A percentile compares a stretch with the other conserved stretches of the same genome.
Conservation (phyloP, 2,888 invertebrate genomes). For the Zaprionus lineosus region DNA sequence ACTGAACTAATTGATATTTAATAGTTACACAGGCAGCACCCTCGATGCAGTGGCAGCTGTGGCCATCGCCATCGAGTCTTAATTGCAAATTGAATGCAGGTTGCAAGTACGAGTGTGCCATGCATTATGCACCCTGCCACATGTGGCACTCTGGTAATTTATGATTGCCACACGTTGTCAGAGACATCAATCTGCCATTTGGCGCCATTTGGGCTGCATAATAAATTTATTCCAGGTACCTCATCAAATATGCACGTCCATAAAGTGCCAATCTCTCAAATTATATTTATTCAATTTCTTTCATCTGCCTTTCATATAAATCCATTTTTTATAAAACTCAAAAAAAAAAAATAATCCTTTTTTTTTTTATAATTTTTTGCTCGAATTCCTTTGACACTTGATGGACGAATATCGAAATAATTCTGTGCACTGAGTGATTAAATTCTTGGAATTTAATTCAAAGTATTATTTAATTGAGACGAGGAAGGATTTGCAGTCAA, state of each 20-base stretch:
- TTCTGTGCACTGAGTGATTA: background rate
- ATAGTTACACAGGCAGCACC: slow-evolving; percentile 37
- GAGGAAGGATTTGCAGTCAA: background rate
- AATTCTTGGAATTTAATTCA: too few relatives aligned
- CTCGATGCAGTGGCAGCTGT: slow-evolving; percentile 3
- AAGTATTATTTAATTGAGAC: background rate
- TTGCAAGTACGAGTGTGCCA: slow-evolving; percentile 46
- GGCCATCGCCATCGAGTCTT: too few relatives aligned
- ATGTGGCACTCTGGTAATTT: too few relatives aligned
- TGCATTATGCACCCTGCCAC: slow-evolving; percentile 58
- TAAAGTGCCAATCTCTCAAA: slow-evolving; percentile 37
- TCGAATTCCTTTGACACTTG: slow-evolving; percentile 1
- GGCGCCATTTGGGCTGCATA: slow-evolving; percentile 28
- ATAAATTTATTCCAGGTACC: slow-evolving; percentile 53
- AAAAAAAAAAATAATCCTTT: too few relatives aligned
- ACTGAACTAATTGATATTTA: slow-evolving; percentile 53
- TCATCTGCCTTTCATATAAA: background rate
- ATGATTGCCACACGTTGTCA: slow-evolving; percentile 26
- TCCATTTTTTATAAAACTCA: background rate
- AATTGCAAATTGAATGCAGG: slow-evolving; percentile 53
- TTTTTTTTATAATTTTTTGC: too few relatives aligned
- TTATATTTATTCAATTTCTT: slow-evolving; percentile 7
- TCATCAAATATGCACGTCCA: slow-evolving; percentile 38
- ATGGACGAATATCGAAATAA: background rate
- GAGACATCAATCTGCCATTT: slow-evolving; percentile 35